Percentiles rank a stretch among this genome's conserved stretches.
Evolutionary conservation across 2,113 vertebrate genomes (phyloP).

Genomic region (Halichoerus grypus): DNA sequence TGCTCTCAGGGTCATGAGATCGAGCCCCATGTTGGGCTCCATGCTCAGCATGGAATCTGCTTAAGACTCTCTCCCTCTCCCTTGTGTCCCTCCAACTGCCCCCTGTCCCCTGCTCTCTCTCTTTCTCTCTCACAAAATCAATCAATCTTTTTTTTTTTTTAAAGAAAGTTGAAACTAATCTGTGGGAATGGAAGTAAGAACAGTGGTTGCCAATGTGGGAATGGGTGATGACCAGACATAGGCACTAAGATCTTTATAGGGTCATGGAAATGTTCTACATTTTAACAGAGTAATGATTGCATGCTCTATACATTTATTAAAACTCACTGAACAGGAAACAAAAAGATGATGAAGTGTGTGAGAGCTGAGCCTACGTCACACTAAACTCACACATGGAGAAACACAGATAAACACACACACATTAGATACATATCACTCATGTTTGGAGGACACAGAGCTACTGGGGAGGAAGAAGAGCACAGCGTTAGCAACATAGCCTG

Average conservation of each 20-base stretch:
- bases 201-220: neutral
- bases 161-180: neutral
- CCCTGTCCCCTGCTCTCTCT: too few species aligned
- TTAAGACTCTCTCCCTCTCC: neutral
- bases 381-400: neutral
- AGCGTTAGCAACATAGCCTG: neutral
- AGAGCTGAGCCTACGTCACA: neutral
- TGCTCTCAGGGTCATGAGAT: neutral
- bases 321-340: neutral
- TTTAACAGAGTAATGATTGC: neutral
- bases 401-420: neutral
- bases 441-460: neutral
- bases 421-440: accelerated
- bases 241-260: neutral
- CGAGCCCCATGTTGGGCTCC: neutral
- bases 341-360: neutral
- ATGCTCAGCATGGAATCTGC: neutral
- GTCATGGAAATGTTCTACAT: neutral
- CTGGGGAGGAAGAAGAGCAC: neutral
- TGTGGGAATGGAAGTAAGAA: neutral
- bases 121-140: neutral
- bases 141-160: neutral
- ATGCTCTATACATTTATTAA: neutral
- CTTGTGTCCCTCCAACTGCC: neutral
- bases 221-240: neutral